A percentile compares a stretch with the other conserved stretches of the same genome.
Conservation (phyloP, 2,888 invertebrate genomes). For the Lepidocyrtinus sp. region DNA sequence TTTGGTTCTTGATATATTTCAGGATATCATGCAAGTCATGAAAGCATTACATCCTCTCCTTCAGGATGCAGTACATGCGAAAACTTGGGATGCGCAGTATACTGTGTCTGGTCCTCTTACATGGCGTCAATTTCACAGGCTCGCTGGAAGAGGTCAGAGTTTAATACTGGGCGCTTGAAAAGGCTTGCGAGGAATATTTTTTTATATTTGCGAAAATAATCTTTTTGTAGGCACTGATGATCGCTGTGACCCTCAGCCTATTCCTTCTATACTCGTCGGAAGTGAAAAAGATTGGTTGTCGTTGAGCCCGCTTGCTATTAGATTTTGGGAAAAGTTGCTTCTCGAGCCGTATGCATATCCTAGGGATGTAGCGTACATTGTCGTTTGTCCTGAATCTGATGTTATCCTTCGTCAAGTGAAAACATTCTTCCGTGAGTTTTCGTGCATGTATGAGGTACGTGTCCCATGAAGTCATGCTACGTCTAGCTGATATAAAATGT, state of each 20-base stretch:
- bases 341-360: slow-evolving; percentile 97
- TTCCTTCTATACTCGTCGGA: slow-evolving; percentile 93
- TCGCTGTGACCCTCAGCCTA: slow-evolving; percentile 97
- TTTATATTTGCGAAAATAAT: neutral
- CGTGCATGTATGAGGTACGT: slow-evolving; percentile 88
- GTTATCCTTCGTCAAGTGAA: slow-evolving; percentile 84
- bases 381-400: slow-evolving; percentile 94
- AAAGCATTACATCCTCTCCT: slow-evolving; percentile 91
- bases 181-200: slow-evolving; percentile 17
- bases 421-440: slow-evolving; percentile 93
- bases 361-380: slow-evolving; percentile 94
- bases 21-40: slow-evolving; percentile 93
- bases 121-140: slow-evolving; percentile 97
- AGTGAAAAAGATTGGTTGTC: slow-evolving; percentile 96
- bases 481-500: no score
- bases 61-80: slow-evolving; percentile 96
- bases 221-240: slow-evolving; percentile 83
- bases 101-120: slow-evolving; percentile 96
- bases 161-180: neutral
- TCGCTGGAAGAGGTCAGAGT: slow-evolving; percentile 87
- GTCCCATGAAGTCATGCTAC: neutral
- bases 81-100: slow-evolving; percentile 94
- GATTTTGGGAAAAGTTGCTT: slow-evolving; percentile 97
- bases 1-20: slow-evolving; percentile 69
- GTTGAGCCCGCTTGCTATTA: slow-evolving; percentile 92